Base-by-base conservation (phyloP, 2,888 invertebrate species). In the Drosophila nr. perissopoda region DNA sequence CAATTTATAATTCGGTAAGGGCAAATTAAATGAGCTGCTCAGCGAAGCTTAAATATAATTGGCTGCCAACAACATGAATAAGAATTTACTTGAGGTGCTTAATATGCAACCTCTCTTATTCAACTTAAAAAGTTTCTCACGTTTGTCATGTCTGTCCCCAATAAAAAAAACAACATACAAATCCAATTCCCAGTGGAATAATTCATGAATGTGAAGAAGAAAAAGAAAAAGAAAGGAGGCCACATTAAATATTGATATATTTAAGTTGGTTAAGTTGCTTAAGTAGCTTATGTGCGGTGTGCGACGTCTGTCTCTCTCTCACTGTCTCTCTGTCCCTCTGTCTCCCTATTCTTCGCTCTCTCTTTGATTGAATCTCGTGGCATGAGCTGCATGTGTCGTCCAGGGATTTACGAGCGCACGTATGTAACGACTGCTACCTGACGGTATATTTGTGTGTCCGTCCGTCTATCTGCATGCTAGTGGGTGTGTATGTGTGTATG, bases 191-290 rank as follows among this genome's bases (percentile, higher is more conserved):
- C 33, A 33, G 27, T 38, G 45, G 54, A 70, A 77, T 77, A 49
- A 77, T 77, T 57, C 52, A 71, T 70, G 56, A 64, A 51, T n/a
- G 56, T 42, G 54, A 25, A 33, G 13, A 29, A 16, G 10, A 25
- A 8, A 3, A 34, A 8, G 36, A 18, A 38, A n/a, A 18, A 38
- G 45, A 27, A 36, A 49, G 13, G 33, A 51, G 18, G 8, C 27
- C 76, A 31, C 80, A 80, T 80, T 63, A 73, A 78, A 82, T 78
- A 82, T 82, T 78, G 79, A 78, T 78, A 78, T 61, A 73, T 68
- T 82, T 63, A 68, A 82, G 78, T 68, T 64, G 68, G 42, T 58
- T 78, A 82, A 78, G 78, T 78, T 73, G 79, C 78, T 67, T 81
- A 69, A 69, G 78, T 78, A 78, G 82, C 82, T 73, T 82, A 70